Conservation (phyloP, 2,113 vertebrate genomes). For the Camelus dromedarius region DNA sequence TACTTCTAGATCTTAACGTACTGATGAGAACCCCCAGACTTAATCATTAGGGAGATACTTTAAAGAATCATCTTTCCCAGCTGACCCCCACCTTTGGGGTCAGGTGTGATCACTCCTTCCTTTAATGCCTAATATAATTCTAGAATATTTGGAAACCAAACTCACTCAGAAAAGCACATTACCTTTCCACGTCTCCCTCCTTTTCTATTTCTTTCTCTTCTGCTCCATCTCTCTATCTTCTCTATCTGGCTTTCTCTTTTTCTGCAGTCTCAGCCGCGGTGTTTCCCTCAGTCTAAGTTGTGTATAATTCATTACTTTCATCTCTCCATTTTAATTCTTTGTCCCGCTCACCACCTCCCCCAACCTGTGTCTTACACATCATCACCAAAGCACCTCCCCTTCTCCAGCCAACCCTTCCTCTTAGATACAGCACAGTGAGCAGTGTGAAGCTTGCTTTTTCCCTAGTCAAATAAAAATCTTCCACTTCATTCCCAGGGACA, state of each 20-base stretch:
- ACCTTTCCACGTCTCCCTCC: not conserved
- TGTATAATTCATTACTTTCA: not conserved
- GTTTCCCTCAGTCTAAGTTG: not conserved
- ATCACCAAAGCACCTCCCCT: not conserved
- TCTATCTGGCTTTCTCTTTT: not conserved
- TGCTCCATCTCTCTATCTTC: not conserved
- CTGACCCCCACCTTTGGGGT: not conserved
- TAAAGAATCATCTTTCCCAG: not conserved
- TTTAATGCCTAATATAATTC: not conserved
- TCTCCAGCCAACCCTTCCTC: not conserved
- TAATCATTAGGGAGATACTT: not conserved
- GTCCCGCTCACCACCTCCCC: fast-evolving
- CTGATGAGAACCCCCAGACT: not conserved
- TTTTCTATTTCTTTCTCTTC: not conserved
- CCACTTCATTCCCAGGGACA: not conserved
- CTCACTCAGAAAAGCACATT: not conserved
- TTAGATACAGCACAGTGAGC: fast-evolving
- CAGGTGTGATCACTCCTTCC: not conserved
- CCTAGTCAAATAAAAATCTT: not conserved
- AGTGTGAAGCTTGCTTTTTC: not conserved
- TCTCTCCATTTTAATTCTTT: not conserved
- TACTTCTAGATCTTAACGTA: not conserved
- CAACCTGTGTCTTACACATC: fast-evolving
- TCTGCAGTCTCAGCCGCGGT: not conserved
- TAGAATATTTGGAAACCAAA: not conserved